Base-by-base conservation (phyloP, 2,888 invertebrate species). In the Hemistola chrysoprasaria region DNA sequence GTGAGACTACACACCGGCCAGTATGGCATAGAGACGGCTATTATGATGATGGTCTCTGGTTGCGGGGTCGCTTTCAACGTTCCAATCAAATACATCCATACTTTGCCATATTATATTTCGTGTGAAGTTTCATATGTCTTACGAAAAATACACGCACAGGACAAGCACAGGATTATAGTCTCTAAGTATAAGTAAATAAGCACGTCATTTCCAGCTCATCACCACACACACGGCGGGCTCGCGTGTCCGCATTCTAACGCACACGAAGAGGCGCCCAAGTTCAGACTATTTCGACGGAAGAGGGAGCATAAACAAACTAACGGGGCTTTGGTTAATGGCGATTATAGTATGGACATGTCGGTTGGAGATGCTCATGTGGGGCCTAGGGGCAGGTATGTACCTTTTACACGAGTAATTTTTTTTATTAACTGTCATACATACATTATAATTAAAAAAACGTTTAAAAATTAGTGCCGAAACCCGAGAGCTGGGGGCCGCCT, bases 1-100 rank as follows among this genome's bases (percentile, higher is more conserved):
- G 70, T 91, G 47, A 83, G 95, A 7, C 76, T 95, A 16, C 90
- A 91, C 67, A 90, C 91, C 32, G 90, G 91, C 38, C 91, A 93
- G 63, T 94, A 92, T 77, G 85, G 90, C 65, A 92, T 95, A 57
- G 90, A 95, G 65, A 92, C 93, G 0, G 90, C 93, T 74, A 91
- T 92, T 41, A 95, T 95, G 95, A 92, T 95, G 88, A 78, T 92
- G 31, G 93, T 94, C 46, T 92, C 95, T 16, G 92, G 91, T 25
- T 90, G 93, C 62, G 95, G 95, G 7, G 92, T 95, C 55, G 83
- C 84, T 48, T 92, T 94, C 71, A 94, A 94, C 71, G 89, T 94
- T 30, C n/a, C n/a, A n/a, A n/a, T n/a, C n/a, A n/a, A n/a, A n/a
- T n/a, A n/a, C n/a, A n/a, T n/a, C n/a, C n/a, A n/a, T n/a, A n/a